phyloP scores from a whole-genome alignment of 2,113 vertebrate species.

The Tenebrosternarchus preto region DNA sequence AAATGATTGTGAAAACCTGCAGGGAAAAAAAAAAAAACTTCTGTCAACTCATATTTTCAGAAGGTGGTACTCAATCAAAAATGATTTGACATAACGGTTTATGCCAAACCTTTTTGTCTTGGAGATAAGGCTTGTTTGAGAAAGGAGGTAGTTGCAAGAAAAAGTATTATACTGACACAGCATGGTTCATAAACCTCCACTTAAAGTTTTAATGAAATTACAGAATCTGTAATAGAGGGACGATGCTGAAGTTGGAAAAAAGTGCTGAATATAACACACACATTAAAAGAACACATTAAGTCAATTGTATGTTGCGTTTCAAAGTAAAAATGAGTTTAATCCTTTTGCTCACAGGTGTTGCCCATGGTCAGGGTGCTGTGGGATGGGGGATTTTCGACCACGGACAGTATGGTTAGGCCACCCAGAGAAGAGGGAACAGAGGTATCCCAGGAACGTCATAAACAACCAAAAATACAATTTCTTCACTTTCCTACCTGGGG shows the following conservation, averaged over 20 bases:
- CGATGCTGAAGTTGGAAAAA: not conserved
- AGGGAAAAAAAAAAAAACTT: no score
- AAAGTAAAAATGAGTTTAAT: not conserved
- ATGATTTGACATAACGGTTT: not conserved
- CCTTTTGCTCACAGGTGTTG: conserved; percentile 80
- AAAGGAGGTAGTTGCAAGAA: conserved; percentile 39
- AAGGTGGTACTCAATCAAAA: not conserved
- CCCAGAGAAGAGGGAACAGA: conserved; percentile 95
- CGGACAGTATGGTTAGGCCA: conserved; percentile 96
- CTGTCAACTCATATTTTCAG: not conserved
- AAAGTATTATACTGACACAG: not conserved
- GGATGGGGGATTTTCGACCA: conserved; percentile 88
- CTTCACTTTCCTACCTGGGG: conserved; percentile 94
- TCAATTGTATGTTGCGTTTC: not conserved
- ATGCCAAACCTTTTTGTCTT: not conserved
- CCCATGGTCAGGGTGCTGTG: conserved; percentile 90
- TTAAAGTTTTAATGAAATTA: not conserved
- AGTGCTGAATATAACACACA: no score
- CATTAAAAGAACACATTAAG: not conserved
- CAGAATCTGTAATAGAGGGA: not conserved
- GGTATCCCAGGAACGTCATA: conserved; percentile 96
- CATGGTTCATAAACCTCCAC: not conserved
- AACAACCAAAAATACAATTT: conserved; percentile 99
- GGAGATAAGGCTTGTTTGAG: conserved; percentile 34
- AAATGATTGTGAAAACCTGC: no score